Conservation (phyloP, 2,888 invertebrate genomes). For the Caenorhabditis zanzibari region DNA sequence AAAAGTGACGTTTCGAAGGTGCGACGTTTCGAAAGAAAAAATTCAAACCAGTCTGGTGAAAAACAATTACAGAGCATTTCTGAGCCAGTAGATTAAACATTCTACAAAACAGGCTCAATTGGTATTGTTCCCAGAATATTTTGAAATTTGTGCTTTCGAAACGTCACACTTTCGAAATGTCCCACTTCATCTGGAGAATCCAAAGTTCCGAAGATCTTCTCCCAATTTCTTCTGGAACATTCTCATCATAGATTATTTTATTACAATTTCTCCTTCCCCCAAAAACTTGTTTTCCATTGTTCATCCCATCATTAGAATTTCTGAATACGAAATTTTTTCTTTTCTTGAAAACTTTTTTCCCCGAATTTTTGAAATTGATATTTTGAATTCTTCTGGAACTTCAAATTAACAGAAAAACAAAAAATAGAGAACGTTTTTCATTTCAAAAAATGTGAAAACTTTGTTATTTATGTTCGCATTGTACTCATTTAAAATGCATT, state of each 20-base stretch:
- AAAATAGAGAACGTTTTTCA: constrained; percentile 11
- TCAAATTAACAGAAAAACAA: neutral
- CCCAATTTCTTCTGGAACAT: neutral
- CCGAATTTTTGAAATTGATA: neutral
- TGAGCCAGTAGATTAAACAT: too few relatives aligned
- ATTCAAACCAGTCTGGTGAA: too few relatives aligned
- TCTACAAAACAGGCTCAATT: too few relatives aligned
- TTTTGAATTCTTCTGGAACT: neutral
- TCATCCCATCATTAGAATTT: constrained; percentile 13
- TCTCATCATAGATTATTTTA: constrained; percentile 9
- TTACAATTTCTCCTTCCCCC: constrained; percentile 3
- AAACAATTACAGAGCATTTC: too few relatives aligned
- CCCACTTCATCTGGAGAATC: too few relatives aligned
- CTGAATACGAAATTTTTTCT: constrained; percentile 19
- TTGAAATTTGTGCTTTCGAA: too few relatives aligned
- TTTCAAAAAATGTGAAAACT: constrained; percentile 39
- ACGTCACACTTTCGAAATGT: too few relatives aligned
- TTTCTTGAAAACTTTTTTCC: constrained; percentile 9
- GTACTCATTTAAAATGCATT: constrained; percentile 51
- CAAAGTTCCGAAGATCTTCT: neutral
- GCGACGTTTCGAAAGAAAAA: too few relatives aligned
- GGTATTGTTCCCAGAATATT: too few relatives aligned
- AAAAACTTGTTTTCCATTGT: constrained; percentile 27
- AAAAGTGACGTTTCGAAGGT: too few relatives aligned
- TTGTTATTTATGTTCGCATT: constrained; percentile 46